phyloP scores from a whole-genome alignment of 2,113 vertebrate genomes.

The Cavia porcellus region DNA sequence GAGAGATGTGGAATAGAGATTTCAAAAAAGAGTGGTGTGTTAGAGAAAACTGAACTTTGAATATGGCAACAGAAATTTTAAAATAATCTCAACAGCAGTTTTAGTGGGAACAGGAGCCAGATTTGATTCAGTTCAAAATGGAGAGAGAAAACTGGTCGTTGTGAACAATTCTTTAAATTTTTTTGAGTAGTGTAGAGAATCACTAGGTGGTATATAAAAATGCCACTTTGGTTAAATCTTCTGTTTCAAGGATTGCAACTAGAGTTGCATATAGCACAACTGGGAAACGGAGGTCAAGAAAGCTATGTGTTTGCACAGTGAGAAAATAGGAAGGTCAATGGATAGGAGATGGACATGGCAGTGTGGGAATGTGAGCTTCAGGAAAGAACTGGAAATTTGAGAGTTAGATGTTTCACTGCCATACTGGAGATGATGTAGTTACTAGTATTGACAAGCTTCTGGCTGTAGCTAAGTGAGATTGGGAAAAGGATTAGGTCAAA shows the following conservation, averaged over 20 bases:
- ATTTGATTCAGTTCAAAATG: background rate
- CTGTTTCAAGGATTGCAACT: background rate
- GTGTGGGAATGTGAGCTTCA: background rate
- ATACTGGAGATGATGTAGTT: background rate
- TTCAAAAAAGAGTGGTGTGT: background rate
- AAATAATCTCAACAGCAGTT: background rate
- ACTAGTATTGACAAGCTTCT: background rate
- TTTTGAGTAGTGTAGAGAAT: constrained; percentile 1
- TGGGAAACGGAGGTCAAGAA: background rate
- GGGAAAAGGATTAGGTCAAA: background rate
- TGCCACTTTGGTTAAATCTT: background rate
- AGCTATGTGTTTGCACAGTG: background rate
- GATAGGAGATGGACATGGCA: background rate
- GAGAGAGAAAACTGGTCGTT: background rate
- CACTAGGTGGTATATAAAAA: background rate
- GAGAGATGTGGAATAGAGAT: background rate
- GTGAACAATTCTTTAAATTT: background rate
- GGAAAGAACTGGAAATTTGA: background rate
- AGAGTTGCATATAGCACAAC: background rate
- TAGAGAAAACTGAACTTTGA: background rate
- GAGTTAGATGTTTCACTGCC: no score
- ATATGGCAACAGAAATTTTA: background rate
- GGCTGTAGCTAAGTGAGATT: background rate
- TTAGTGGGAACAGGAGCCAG: background rate
- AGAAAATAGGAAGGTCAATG: background rate